Base-by-base conservation (phyloP, 2,113 vertebrate genomes). In the Porphyrio hochstetteri region DNA sequence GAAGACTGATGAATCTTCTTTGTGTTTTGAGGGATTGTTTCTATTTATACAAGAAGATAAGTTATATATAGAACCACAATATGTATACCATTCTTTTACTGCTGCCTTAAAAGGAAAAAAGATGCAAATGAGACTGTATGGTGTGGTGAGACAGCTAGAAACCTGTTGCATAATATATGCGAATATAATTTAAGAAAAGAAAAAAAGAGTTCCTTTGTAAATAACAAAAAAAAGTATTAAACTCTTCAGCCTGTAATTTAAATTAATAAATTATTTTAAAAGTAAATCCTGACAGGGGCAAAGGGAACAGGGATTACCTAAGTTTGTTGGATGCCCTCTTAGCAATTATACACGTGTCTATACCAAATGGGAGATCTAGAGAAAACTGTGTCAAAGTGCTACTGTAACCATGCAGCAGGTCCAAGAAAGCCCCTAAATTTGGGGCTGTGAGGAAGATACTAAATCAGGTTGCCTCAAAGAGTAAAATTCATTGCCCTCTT, bases 1-100 rank as follows among this genome's bases (percentile, higher is more conserved):
- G 70, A 92, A 88, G 46, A 67, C 2, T 24, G 35, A 93, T 72
- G 28, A 25, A 76, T 87, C 65, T 79, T 25, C 33, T 86, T 72
- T 77, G 75, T 7, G 0, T 96, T 94, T 88, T 81, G 68, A 92
- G 83, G 46, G 35, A 89, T 90, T 21, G 20, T 93, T 91, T 95
- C 60, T 95, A 36, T 78, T 77, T 90, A 82, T 82, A 44, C n/a
- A 53, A 82, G 48, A 46, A 75, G 29, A 15, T 56, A 80, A 57
- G 13, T 75, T 82, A 91, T 75, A 90, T 94, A 86, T 90, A 93
- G 75, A 89, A 79, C 7, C 14, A 19, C 31, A 81, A 44, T 61
- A 31, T 25, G 16, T 48, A 19, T 40, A 64, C 20, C 2, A 29
- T 65, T 55, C 14, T 90, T 88, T 64, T 35, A 35, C 71, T 80